These are phyloP conservation scores for Penaeus japonicus DNA, from an alignment of 1,140 invertebrate species.

Conservation along the genomic window DNA sequence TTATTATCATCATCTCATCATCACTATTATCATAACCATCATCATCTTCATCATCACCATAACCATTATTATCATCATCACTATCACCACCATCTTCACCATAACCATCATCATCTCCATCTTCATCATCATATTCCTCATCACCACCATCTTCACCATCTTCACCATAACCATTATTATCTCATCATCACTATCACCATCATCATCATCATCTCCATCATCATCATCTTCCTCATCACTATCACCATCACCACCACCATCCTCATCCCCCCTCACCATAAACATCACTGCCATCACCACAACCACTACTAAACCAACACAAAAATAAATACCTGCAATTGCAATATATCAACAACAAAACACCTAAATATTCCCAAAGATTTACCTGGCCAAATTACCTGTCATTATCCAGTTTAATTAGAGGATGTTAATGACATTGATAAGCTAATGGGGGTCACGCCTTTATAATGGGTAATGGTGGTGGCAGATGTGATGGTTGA, in stretches of 20 bases:
- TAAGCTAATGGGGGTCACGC: not conserved
- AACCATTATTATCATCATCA: not conserved
- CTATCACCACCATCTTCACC: not conserved
- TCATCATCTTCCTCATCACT: not conserved
- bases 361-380: too few relatives aligned
- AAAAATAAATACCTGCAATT: too few relatives aligned
- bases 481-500: not conserved
- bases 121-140: too few relatives aligned
- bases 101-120: not conserved
- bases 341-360: too few relatives aligned
- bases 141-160: not conserved
- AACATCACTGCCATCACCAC: not conserved
- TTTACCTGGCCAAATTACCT: too few relatives aligned
- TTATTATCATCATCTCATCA: too few relatives aligned
- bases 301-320: too few relatives aligned
- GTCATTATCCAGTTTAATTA: too few relatives aligned
- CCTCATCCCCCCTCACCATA: not conserved
- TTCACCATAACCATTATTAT: not conserved
- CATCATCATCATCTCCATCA: not conserved
- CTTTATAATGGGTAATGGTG: not conserved
- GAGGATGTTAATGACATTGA: too few relatives aligned
- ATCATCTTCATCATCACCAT: not conserved
- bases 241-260: not conserved
- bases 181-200: not conserved
- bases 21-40: not conserved